Evolutionary conservation across 2,888 invertebrate genomes (phyloP), one percentile per base, ranked within the genome.

Genomic region (Pelosia muscerda): DNA sequence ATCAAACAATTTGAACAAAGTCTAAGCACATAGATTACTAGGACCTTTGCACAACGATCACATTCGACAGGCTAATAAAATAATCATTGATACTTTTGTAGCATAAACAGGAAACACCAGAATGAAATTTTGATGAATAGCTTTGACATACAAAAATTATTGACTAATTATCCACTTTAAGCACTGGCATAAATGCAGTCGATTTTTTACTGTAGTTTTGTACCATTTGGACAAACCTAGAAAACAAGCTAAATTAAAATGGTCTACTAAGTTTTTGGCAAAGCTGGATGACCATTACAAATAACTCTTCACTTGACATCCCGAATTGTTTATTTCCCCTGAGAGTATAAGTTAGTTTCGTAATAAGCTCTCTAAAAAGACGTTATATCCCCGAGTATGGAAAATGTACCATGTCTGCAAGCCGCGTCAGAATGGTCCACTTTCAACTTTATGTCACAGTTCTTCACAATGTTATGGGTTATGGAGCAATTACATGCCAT

Each of bases 221-320:
- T 26, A 55, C 13, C 13, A 13, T 26, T 55, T 55, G 55, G 26
- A 55, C 3, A 55, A 55, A 54, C 25, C 25, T 19, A 25, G 13
- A 55, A 26, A 55, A 23, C 26, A 25, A 25, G 23, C 13, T 55
- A 23, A 54, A 55, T 26, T 55, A 55, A 25, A 55, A 25, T 55
- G 25, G 55, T 55, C 15, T 5, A 55, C 23, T 26, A 38, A 4
- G 10, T 25, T 60, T 81, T 55, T 63, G 71, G 66, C 71, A 76
- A 82, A 88, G 60, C 66, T 69, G 64, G 68, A 49, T 69, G 58
- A 88, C 91, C 90, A 91, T 49, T 49, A 49, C n/a, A 49, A 49
- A 88, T 84, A 83, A 92, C 95, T 94, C 95, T 95, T 95, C 95
- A 95, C 95, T 88, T 92, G 93, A 95, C 80, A 90, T 93, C 94